A percentile compares a stretch with the other conserved stretches of the same genome.
Evolutionary conservation across 2,888 invertebrate genomes (phyloP).

Genomic region (Exephanes ischioxanthus): DNA sequence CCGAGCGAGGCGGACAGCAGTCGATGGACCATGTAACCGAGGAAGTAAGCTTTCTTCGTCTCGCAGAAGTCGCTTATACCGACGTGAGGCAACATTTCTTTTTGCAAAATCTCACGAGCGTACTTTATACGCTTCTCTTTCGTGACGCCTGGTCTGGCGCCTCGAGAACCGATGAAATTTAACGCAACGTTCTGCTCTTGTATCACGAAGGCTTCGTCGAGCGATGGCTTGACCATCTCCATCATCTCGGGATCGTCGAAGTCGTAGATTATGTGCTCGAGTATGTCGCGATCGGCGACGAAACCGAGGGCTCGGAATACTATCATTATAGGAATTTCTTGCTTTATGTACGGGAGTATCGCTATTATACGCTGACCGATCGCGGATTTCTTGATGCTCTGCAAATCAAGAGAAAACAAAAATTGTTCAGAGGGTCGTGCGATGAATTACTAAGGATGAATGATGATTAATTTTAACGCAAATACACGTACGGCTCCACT

Average conservation of each 20-base stretch:
- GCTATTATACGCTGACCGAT: constrained; percentile 99
- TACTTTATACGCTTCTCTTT: constrained; percentile 99
- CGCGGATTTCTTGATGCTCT: constrained; percentile 98
- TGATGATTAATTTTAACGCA: not conserved
- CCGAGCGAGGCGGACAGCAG: constrained; percentile 97
- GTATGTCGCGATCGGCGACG: constrained; percentile 99
- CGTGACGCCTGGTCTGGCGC: constrained; percentile 98
- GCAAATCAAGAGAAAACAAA: constrained; percentile 76
- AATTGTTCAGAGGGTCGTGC: not conserved
- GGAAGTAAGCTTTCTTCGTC: constrained; percentile 99
- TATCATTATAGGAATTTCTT: constrained; percentile 99
- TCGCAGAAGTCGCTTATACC: constrained; percentile 99
- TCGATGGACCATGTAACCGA: constrained; percentile 99
- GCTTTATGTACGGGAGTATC: constrained; percentile 99
- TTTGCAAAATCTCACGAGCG: constrained; percentile 99
- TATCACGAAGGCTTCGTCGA: constrained; percentile 99
- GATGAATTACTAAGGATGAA: not conserved
- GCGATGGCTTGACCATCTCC: constrained; percentile 99
- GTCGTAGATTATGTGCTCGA: constrained; percentile 99
- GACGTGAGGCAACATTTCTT: constrained; percentile 99
- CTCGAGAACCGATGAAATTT: constrained; percentile 99
- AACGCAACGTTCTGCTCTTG: constrained; percentile 99
- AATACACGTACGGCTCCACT: constrained; percentile 90
- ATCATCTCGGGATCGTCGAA: constrained; percentile 99
- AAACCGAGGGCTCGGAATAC: constrained; percentile 99